phyloP scores from a whole-genome alignment of 2,113 vertebrate species.

The Promerops cafer region DNA sequence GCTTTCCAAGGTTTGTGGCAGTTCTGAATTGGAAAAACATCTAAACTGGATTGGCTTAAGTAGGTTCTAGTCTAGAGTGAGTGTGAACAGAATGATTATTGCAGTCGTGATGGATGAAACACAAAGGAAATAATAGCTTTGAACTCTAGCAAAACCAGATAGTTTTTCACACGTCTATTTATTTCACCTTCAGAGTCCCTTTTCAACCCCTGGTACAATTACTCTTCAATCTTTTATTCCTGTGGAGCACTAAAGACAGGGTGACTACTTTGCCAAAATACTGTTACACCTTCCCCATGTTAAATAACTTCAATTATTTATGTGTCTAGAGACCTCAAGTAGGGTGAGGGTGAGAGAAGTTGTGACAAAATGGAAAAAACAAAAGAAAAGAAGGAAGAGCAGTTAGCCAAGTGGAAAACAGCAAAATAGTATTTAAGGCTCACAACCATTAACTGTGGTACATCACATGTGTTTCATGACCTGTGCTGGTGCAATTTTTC shows the following conservation, averaged over 20 bases:
- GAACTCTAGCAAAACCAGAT: neutral
- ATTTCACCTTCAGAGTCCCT: neutral
- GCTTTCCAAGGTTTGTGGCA: neutral
- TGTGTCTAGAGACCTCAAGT: neutral
- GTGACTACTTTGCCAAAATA: neutral
- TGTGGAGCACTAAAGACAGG: neutral
- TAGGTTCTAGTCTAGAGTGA: neutral
- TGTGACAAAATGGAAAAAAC: neutral
- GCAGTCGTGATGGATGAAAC: fast-evolving
- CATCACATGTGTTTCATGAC: neutral
- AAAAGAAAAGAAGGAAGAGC: neutral
- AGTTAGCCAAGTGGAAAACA: neutral
- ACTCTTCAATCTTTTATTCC: neutral
- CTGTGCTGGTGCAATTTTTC: neutral
- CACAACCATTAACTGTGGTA: neutral
- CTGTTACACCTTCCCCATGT: neutral
- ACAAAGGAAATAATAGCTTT: neutral
- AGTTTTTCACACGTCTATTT: neutral
- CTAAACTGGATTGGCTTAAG: neutral
- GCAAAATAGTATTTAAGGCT: neutral
- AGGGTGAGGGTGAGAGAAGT: neutral
- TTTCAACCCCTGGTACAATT: neutral
- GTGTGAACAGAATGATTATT: neutral
- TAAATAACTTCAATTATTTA: neutral
- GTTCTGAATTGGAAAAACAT: neutral